A percentile compares a stretch with the other conserved stretches of the same genome.
Conservation (phyloP, 2,797 vertebrate species). For the Orestias chungarensis region DNA sequence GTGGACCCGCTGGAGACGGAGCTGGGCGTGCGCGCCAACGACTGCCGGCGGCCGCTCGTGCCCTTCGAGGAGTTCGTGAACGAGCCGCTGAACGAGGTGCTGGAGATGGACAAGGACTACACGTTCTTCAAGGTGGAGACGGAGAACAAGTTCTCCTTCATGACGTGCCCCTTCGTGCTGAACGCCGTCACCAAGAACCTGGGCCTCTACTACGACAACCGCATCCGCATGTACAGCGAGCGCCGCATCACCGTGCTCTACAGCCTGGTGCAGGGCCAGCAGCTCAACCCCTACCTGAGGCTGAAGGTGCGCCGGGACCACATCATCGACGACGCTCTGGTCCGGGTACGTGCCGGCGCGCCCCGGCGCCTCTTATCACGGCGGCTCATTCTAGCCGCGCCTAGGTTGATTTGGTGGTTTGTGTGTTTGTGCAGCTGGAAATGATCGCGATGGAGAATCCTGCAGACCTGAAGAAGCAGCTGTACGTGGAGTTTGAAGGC, state of each 20-base stretch:
- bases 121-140: conserved; percentile 99
- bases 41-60: conserved; percentile 94
- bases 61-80: conserved; percentile 98
- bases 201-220: conserved; percentile 98
- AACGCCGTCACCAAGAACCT: conserved; percentile 99
- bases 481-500: conserved; percentile 99
- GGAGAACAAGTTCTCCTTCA: conserved; percentile 99
- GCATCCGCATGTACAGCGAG: conserved; percentile 99
- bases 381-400: too few relatives aligned
- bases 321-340: conserved; percentile 97
- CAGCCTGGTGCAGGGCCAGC: conserved; percentile 97
- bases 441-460: conserved; percentile 99
- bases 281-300: conserved; percentile 95
- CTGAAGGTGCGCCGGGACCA: conserved; percentile 97
- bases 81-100: conserved; percentile 96
- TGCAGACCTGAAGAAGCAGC: conserved; percentile 98
- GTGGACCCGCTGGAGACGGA: conserved; percentile 97
- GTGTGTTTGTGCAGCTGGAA: conserved; percentile 83
- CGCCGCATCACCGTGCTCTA: conserved; percentile 97
- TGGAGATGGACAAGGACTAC: conserved; percentile 99
- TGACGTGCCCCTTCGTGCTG: conserved; percentile 98
- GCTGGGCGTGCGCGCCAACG: conserved; percentile 92
- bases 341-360: conserved; percentile 88
- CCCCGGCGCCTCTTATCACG: too few relatives aligned
- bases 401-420: too few relatives aligned